A percentile compares a stretch with the other conserved stretches of the same genome.
These are phyloP conservation scores for Hippopotamus amphibius DNA, from an alignment of 2,113 vertebrate species.

Conservation along the genomic window DNA sequence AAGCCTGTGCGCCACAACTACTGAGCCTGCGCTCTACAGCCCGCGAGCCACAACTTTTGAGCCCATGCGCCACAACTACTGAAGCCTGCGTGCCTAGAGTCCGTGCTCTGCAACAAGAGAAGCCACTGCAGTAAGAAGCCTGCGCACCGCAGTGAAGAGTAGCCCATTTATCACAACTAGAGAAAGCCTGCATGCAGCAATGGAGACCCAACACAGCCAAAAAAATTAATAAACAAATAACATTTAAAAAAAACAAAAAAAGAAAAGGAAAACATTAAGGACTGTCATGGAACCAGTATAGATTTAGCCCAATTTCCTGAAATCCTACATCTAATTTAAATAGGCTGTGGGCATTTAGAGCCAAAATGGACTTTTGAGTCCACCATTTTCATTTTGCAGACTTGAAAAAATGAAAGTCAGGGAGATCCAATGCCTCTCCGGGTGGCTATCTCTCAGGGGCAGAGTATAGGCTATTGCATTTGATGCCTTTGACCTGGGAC, in stretches of 20 bases:
- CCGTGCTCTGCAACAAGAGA: too few species aligned
- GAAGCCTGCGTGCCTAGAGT: too few species aligned
- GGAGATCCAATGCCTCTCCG: background rate
- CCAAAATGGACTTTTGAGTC: background rate
- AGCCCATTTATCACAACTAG: too few species aligned
- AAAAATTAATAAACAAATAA: too few species aligned
- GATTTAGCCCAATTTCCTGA: background rate
- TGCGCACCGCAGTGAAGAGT: too few species aligned
- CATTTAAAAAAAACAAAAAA: background rate
- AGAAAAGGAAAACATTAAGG: background rate
- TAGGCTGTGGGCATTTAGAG: background rate
- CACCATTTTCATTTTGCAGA: background rate
- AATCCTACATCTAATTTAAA: background rate
- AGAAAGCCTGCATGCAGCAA: too few species aligned
- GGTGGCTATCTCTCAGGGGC: background rate
- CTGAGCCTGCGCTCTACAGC: too few species aligned
- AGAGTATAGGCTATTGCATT: background rate
- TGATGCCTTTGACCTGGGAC: background rate
- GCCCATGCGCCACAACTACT: too few species aligned
- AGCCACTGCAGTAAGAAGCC: too few species aligned
- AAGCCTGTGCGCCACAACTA: background rate
- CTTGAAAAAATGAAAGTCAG: background rate
- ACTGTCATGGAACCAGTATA: background rate
- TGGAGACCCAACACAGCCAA: too few species aligned
- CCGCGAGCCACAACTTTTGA: too few species aligned